Base-by-base conservation (phyloP, 2,113 vertebrate species). In the Plecturocebus donacophilus region DNA sequence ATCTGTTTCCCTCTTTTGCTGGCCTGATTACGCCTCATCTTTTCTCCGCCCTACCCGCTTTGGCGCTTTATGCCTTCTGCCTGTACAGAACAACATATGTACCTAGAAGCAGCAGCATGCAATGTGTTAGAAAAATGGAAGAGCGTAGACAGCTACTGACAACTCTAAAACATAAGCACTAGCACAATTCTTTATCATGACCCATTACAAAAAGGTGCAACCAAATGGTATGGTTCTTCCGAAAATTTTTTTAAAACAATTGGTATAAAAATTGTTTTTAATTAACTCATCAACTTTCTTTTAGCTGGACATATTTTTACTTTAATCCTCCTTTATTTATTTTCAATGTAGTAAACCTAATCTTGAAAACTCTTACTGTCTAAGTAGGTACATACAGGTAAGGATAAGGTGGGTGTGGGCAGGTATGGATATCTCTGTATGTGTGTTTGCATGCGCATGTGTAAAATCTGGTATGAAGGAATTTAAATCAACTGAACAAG, bases 1-100 rank as follows among this genome's bases (percentile, higher is more conserved):
- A 97, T 97, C 97, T 98, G 97, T 35, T 68, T 94, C 80, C 83
- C 35, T 84, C 83, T 71, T 54, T 42, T 23, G 61, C 27, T 92
- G 70, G 95, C 56, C 47, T 38, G 75, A 86, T 75, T 68, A 91
- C 2, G 0, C 42, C 45, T 87, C 58, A 58, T 96, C 87, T 93
- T 71, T 52, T 79, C 76, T 75, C 66, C 27, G 40, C 84, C 14
- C 73, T n/a, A 87, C 77, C 73, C 40, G 9, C 30, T 87, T 56
- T 30, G 8, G 66, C 84, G 84, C 84, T 75, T 56, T 83, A 84
- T n/a, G 95, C 93, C 95, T 97, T 97, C 96, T 97, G 93, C 90
- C 47, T 0, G 10, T 86, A 54, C 90, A 3, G 1, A 88, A 86
- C 16, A 35, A 56, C 91, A 93, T 12, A 90, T 77, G 68, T n/a